Evolutionary conservation across 1,140 invertebrate species (phyloP).

Genomic region (Camponotus floridanus): DNA sequence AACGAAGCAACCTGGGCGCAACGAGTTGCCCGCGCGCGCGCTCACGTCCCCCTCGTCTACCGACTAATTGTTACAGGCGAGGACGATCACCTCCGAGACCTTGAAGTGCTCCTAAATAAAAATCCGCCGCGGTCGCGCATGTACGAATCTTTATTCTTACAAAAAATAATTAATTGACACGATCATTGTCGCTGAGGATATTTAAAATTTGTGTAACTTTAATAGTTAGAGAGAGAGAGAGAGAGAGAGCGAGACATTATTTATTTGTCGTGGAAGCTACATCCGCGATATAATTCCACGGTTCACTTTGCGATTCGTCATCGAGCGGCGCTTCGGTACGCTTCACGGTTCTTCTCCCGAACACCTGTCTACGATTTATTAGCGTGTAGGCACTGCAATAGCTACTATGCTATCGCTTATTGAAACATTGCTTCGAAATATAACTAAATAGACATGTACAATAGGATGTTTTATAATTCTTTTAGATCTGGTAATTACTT

Average conservation of each 20-base stretch:
- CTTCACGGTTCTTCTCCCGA: constrained; percentile 50
- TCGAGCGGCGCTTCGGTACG: constrained; percentile 43
- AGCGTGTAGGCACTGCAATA: constrained; percentile 47
- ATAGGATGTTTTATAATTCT: background rate
- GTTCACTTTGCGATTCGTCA: constrained; percentile 40
- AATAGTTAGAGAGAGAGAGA: background rate
- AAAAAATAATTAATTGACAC: constrained; percentile 1
- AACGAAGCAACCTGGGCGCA: constrained; percentile 49
- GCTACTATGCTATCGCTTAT: constrained; percentile 33
- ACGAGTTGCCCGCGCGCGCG: constrained; percentile 58
- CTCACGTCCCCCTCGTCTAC: constrained; percentile 44
- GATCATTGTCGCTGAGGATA: background rate
- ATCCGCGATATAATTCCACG: constrained; percentile 37
- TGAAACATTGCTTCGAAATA: constrained; percentile 14
- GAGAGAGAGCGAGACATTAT: background rate
- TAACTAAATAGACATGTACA: background rate
- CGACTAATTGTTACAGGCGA: constrained; percentile 63
- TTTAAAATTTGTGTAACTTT: background rate
- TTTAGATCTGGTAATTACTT: no score
- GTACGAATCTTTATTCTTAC: background rate
- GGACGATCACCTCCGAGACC: constrained; percentile 54
- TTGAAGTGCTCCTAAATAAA: constrained; percentile 17
- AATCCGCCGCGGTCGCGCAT: background rate
- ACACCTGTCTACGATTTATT: constrained; percentile 55
- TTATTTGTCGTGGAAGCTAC: constrained; percentile 5